phyloP scores from a whole-genome alignment of 2,113 vertebrate genomes.

The Dasypus novemcinctus region DNA sequence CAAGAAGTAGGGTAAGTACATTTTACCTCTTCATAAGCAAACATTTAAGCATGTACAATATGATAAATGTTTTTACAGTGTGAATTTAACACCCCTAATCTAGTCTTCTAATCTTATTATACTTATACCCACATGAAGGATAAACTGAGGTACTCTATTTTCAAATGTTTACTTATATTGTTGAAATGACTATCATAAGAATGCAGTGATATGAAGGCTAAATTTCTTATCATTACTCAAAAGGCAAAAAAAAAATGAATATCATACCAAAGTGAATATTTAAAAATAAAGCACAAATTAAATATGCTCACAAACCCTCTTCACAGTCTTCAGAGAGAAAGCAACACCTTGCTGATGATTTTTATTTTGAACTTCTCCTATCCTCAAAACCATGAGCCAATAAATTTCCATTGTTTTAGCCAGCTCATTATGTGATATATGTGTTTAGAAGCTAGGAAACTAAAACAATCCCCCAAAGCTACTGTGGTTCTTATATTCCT shows the following conservation, averaged over 20 bases:
- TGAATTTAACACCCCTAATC: conserved; percentile 29
- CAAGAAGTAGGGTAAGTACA: not conserved
- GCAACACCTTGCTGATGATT: no score
- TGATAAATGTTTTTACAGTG: conserved; percentile 29
- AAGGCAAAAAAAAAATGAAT: conserved; percentile 18
- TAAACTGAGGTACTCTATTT: conserved; percentile 62
- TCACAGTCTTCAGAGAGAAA: no score
- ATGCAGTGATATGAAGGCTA: conserved; percentile 21
- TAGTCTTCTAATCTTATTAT: conserved; percentile 29
- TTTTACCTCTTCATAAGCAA: conserved; percentile 42
- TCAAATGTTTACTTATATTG: conserved; percentile 62
- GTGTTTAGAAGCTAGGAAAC: no score
- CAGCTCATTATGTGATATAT: no score
- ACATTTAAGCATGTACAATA: not conserved
- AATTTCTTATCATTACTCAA: conserved; percentile 62
- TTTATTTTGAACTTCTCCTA: no score
- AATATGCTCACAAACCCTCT: conserved; percentile 51
- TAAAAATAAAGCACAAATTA: conserved; percentile 68
- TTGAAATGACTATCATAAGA: conserved; percentile 69
- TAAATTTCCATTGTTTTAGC: no score
- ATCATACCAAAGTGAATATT: conserved; percentile 55
- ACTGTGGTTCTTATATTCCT: not conserved
- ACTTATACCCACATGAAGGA: conserved; percentile 49
- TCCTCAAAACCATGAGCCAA: no score
- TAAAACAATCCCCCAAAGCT: no score